Percentiles rank a stretch among this genome's conserved stretches.
phyloP scores from a whole-genome alignment of 2,888 invertebrate species.

The Proisotoma minuta region DNA sequence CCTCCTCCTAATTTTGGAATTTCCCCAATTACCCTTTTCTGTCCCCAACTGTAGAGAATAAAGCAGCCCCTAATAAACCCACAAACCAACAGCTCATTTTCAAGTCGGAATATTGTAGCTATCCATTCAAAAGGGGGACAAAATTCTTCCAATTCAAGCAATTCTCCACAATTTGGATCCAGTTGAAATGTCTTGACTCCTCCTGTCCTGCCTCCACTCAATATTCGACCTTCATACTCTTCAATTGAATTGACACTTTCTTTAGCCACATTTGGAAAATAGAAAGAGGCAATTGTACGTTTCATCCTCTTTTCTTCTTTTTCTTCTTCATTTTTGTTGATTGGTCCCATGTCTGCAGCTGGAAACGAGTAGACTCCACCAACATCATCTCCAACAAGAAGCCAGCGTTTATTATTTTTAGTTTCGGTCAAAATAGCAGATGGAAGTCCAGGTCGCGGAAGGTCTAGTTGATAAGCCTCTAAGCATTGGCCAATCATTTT shows the following conservation, averaged over 20 bases:
- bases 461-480: conserved; percentile 11
- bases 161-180: conserved; percentile 12
- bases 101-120: neutral
- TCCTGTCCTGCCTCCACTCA: conserved; percentile 28
- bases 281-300: no score
- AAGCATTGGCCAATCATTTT: neutral
- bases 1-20: conserved; percentile 31
- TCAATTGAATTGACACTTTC: conserved; percentile 26
- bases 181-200: conserved; percentile 19
- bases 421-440: conserved; percentile 16
- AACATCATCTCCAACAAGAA: conserved; percentile 23
- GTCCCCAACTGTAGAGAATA: conserved; percentile 27
- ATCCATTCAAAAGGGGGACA: conserved; percentile 32
- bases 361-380: no score
- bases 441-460: conserved; percentile 26
- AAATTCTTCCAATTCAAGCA: conserved; percentile 10
- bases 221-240: conserved; percentile 15
- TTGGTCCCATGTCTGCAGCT: no score
- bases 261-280: no score
- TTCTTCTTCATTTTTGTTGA: no score
- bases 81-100: conserved; percentile 21
- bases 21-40: conserved; percentile 24
- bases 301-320: no score
- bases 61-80: conserved; percentile 35
- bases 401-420: neutral